A percentile compares a stretch with the other conserved stretches of the same genome.
phyloP scores from a whole-genome alignment of 2,113 vertebrate species.

The Chrysemys picta region DNA sequence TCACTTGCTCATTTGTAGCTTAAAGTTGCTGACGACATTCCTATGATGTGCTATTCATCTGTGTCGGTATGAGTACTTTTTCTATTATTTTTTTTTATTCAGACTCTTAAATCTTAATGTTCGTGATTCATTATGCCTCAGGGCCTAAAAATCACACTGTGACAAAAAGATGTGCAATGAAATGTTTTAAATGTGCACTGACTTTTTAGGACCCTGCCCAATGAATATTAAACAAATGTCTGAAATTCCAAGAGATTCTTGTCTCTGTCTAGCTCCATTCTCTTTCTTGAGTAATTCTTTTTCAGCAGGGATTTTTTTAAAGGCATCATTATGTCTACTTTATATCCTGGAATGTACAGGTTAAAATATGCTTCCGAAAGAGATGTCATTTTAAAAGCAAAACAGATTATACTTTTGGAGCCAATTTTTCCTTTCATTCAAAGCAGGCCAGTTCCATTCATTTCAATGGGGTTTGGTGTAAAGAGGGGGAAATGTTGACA shows the following conservation, averaged over 20 bases:
- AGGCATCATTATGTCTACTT: neutral
- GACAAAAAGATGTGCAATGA: neutral
- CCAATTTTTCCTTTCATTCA: neutral
- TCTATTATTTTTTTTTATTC: constrained; percentile 4
- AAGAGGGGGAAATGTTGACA: neutral
- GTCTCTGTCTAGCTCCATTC: neutral
- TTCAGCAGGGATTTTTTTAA: neutral
- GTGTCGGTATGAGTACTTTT: neutral
- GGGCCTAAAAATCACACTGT: neutral
- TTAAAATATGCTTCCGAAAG: neutral
- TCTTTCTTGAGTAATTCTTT: neutral
- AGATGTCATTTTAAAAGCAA: neutral
- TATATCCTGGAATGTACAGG: neutral
- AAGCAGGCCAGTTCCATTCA: neutral
- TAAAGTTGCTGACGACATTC: neutral
- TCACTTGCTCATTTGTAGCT: neutral
- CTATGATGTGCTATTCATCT: constrained; percentile 23
- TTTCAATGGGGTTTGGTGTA: neutral
- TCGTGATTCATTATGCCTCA: constrained; percentile 17
- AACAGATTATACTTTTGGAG: neutral
- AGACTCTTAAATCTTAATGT: constrained; percentile 9
- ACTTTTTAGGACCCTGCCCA: constrained; percentile 4
- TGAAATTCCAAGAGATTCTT: neutral
- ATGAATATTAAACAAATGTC: constrained; percentile 24
- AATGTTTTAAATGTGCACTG: neutral